These are phyloP conservation scores for Leptopilina syphax DNA, from an alignment of 2,888 invertebrate genomes.

Conservation along the genomic window DNA sequence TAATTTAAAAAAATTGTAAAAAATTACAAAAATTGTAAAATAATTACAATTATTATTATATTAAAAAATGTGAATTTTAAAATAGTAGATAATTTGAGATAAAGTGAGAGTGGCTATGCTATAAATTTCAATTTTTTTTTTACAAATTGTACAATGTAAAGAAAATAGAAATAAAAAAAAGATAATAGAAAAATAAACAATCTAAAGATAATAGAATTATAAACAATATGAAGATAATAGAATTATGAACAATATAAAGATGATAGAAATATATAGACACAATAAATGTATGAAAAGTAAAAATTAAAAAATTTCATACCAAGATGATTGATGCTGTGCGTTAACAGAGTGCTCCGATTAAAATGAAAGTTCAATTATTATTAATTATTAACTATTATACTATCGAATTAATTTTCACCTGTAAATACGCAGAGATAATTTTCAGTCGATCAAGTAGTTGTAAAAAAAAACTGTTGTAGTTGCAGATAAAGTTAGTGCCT, in stretches of 20 bases:
- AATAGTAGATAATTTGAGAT: not conserved
- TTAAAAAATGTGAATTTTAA: no score
- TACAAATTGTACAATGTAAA: not conserved
- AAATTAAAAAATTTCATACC: not conserved
- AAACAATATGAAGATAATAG: not conserved
- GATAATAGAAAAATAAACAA: not conserved
- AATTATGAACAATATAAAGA: not conserved
- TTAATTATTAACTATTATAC: conserved; percentile 48
- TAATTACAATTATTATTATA: no score
- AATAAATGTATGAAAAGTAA: not conserved
- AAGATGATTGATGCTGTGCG: conserved; percentile 32
- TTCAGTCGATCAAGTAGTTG: conserved; percentile 28
- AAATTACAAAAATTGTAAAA: no score
- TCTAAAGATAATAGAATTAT: not conserved
- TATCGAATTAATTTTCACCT: conserved; percentile 48
- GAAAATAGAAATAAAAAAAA: not conserved
- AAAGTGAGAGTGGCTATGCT: conserved; percentile 18
- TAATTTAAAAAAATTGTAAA: not conserved
- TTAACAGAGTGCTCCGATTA: conserved; percentile 61
- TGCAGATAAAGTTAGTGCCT: conserved; percentile 12
- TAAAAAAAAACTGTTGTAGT: conserved; percentile 21
- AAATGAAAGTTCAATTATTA: conserved; percentile 57
- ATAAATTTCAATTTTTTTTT: not conserved
- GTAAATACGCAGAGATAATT: conserved; percentile 42
- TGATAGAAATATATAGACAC: not conserved